phyloP scores from a whole-genome alignment of 2,797 vertebrate species.

The Acanthis flammea region DNA sequence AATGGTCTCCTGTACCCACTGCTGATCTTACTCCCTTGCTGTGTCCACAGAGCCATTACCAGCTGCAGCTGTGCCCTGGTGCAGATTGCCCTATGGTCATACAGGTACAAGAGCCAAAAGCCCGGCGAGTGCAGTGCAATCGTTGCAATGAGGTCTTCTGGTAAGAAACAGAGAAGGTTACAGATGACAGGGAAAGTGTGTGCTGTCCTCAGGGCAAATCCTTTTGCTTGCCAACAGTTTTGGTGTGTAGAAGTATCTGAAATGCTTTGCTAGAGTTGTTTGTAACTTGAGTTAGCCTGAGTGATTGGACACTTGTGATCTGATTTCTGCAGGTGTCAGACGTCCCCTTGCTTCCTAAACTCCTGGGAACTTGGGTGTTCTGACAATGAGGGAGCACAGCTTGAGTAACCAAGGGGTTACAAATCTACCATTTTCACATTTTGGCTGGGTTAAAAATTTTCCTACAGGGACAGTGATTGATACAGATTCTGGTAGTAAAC shows the following conservation, averaged over 20 bases:
- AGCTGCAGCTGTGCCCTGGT: conserved; percentile 97
- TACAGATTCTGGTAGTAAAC: neutral
- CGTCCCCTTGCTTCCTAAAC: neutral
- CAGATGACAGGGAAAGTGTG: neutral
- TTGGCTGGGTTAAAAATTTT: neutral
- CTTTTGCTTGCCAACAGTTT: conserved; percentile 19
- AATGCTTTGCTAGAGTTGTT: conserved; percentile 1
- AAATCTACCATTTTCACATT: neutral
- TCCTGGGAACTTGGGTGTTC: neutral
- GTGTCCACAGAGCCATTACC: conserved; percentile 90
- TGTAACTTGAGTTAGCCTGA: conserved; percentile 43
- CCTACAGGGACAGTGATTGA: neutral
- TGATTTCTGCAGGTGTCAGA: conserved; percentile 11
- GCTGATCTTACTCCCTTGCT: conserved; percentile 19
- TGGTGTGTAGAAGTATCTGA: neutral
- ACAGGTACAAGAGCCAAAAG: conserved; percentile 95
- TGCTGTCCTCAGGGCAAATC: neutral
- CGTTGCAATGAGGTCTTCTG: conserved; percentile 97
- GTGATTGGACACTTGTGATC: conserved; percentile 3
- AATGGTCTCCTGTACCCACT: neutral
- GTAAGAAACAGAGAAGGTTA: conserved; percentile 75
- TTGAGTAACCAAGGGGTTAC: neutral
- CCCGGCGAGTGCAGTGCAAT: conserved; percentile 95
- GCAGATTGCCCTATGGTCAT: conserved; percentile 98
- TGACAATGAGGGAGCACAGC: neutral